Base-by-base conservation (phyloP, 23 tunicate species). In the Corella eumyota region DNA sequence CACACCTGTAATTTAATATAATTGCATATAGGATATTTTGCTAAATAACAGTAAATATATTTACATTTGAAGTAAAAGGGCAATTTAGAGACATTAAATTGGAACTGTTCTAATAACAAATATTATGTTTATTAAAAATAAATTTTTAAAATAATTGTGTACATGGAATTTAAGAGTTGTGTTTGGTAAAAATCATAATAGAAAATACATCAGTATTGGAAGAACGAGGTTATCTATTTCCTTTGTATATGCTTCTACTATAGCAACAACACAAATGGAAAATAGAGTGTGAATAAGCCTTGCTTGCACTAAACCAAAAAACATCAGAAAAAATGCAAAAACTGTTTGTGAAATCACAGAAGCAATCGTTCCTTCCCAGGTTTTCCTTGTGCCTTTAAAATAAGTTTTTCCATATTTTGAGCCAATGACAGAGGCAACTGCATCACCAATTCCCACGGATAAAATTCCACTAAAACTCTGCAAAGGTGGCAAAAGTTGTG, bases 391-490 rank as follows among this genome's bases (percentile, higher is more conserved):
- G 9, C 71, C 70, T 25, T 73, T 55, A 58, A 83, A 66, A 32
- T 68, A 61, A 19, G 13, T n/a, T 55, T 34, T 73, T 11, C 96
- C 96, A 73, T 53, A 88, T 36, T 67, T 79, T 0, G 77, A 78
- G 0, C 96, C 96, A 61, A 72, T 20, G 22, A 78, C 79, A 21
- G 96, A 88, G 28, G 96, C 96, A 53, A 70, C 56, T 4, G 96
- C 85, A 75, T 88, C 96, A 1, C 96, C 96, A 30, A 88, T 53
- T 67, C 87, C 96, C 36, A 88, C 96, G 2, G 96, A 78, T 23
- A 88, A 60, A 61, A 88, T 72, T 9, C 96, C 96, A 62, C 88
- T 73, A 40, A 46, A 88, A 24, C 66, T 30, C 26, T 67, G 34
- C 24, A 72, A 25, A 26, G 95, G 83, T 31, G 71, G 19, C n/a